Evolutionary conservation across 2,797 vertebrate species (phyloP).

Genomic region (Eulemur mongoz): DNA sequence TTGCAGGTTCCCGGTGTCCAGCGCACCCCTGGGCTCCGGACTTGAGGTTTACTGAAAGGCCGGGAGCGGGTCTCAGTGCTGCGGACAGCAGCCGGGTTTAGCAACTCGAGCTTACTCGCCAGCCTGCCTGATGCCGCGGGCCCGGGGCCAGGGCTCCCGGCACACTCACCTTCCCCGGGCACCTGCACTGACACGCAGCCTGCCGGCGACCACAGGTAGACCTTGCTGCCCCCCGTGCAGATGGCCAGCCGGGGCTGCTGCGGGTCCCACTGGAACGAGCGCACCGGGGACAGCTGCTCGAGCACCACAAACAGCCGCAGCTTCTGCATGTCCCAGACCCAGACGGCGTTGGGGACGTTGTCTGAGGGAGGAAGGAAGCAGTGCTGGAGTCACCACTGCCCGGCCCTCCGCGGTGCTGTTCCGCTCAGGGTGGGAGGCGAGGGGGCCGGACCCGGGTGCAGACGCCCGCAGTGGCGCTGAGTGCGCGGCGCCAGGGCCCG

Average conservation of each 20-base stretch:
- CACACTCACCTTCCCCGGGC: constrained; percentile 90
- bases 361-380: constrained; percentile 83
- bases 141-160: fast-evolving
- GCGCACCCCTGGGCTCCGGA: neutral
- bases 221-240: constrained; percentile 90
- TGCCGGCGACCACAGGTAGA: constrained; percentile 94
- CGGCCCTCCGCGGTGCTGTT: neutral
- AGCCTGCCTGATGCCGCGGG: neutral
- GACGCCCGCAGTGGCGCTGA: fast-evolving
- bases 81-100: fast-evolving
- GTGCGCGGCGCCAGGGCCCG: neutral
- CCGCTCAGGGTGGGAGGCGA: neutral
- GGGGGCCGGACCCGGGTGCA: fast-evolving
- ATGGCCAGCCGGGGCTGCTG: constrained; percentile 91
- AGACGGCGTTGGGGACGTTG: constrained; percentile 91
- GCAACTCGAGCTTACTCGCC: neutral
- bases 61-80: fast-evolving
- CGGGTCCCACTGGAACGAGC: constrained; percentile 95
- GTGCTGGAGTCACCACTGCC: neutral
- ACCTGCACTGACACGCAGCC: constrained; percentile 93
- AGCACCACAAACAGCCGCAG: constrained; percentile 90
- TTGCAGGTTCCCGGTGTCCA: fast-evolving
- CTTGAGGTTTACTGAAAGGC: fast-evolving
- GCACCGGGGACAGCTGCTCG: constrained; percentile 91
- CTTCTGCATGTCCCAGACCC: constrained; percentile 96